Evolutionary conservation across 2,888 invertebrate species (phyloP).

Genomic region (Rhingia rostrata): DNA sequence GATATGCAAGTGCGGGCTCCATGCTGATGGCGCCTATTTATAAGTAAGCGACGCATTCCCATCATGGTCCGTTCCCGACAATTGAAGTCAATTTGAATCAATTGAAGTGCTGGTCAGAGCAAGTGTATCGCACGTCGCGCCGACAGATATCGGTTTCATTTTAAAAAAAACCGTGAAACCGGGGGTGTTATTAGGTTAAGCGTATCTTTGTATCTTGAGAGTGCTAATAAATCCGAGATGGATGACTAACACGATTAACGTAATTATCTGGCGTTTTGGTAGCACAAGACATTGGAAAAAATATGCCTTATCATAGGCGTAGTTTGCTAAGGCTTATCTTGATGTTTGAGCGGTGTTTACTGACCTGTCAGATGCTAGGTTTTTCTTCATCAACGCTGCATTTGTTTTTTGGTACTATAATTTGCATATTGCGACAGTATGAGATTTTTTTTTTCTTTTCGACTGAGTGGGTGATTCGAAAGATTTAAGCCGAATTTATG

Average conservation of each 20-base stretch:
- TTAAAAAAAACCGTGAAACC: conserved; percentile 1
- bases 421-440: conserved; percentile 11
- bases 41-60: conserved; percentile 31
- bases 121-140: conserved; percentile 6
- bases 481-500: conserved; percentile 8
- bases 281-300: not conserved
- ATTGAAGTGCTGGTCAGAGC: conserved; percentile 11
- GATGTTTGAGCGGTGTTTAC: not conserved
- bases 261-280: no score
- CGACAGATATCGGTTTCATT: conserved; percentile 21
- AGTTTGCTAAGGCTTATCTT: not conserved
- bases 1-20: conserved; percentile 16
- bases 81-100: conserved; percentile 61
- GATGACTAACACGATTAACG: not conserved
- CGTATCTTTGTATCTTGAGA: conserved; percentile 32
- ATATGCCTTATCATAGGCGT: not conserved
- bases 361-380: conserved; percentile 13
- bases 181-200: conserved; percentile 21
- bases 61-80: conserved; percentile 22
- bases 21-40: conserved; percentile 40
- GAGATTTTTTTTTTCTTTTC: not conserved
- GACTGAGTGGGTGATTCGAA: not conserved
- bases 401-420: not conserved
- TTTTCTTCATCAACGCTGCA: not conserved
- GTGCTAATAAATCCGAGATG: conserved; percentile 1